phyloP scores from a whole-genome alignment of 2,113 vertebrate genomes.

The Phalacrocorax carbo region DNA sequence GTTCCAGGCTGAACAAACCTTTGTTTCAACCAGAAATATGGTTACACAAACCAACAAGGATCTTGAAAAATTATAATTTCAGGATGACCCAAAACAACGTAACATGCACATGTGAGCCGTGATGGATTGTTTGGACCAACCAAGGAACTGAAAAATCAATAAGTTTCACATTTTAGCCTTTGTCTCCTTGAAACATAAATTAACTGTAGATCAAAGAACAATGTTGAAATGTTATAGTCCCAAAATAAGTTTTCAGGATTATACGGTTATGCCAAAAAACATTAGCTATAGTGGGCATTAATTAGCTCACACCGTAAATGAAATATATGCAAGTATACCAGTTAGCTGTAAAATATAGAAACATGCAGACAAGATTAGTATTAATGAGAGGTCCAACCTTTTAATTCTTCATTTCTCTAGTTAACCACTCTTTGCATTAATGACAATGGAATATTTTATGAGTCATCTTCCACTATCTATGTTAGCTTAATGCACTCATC shows the following conservation, averaged over 20 bases:
- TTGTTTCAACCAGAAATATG: neutral
- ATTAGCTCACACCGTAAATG: neutral
- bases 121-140: neutral
- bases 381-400: slow-evolving; percentile 13
- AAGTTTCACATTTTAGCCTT: neutral
- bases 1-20: neutral
- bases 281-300: neutral
- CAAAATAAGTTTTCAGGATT: slow-evolving; percentile 21
- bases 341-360: slow-evolving; percentile 2
- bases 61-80: neutral
- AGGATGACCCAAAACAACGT: neutral
- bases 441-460: slow-evolving; percentile 23
- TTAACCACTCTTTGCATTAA: slow-evolving; percentile 20
- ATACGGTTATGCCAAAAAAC: slow-evolving; percentile 10
- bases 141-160: neutral
- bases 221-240: neutral
- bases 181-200: neutral
- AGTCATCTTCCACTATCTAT: neutral
- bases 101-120: neutral
- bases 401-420: slow-evolving; percentile 1
- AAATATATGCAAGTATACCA: slow-evolving; percentile 12
- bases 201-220: slow-evolving; percentile 6
- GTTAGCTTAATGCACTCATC: neutral
- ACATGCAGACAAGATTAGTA: neutral
- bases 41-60: neutral